Percentiles rank a stretch among this genome's conserved stretches.
These are phyloP conservation scores for Rhabdomys pumilio DNA, from an alignment of 2,797 vertebrate genomes.

Conservation along the genomic window DNA sequence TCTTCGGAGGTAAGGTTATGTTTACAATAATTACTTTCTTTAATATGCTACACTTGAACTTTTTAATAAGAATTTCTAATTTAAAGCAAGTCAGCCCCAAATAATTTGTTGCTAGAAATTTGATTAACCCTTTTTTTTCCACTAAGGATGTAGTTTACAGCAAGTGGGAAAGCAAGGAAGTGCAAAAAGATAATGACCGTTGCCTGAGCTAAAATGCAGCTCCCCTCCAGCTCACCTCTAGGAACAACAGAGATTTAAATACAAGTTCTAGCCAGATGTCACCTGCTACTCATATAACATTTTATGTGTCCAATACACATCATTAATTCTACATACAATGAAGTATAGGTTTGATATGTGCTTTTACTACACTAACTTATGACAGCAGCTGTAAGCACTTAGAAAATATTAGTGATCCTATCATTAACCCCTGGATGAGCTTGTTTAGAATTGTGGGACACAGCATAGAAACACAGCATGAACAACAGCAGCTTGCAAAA, in stretches of 20 bases:
- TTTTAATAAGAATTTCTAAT: slow-evolving; percentile 72
- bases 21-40: slow-evolving; percentile 76
- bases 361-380: slow-evolving; percentile 5
- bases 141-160: not conserved
- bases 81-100: slow-evolving; percentile 70
- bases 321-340: slow-evolving; percentile 44
- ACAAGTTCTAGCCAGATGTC: not conserved
- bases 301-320: not conserved
- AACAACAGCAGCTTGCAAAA: slow-evolving; percentile 56
- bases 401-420: slow-evolving; percentile 17
- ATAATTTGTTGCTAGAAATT: slow-evolving; percentile 69
- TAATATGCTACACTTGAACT: slow-evolving; percentile 61
- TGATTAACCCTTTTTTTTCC: slow-evolving; percentile 67
- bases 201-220: rapidly evolving
- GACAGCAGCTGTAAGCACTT: slow-evolving; percentile 55
- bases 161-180: slow-evolving; percentile 17
- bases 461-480: slow-evolving; percentile 17
- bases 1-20: slow-evolving; percentile 76
- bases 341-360: slow-evolving; percentile 5
- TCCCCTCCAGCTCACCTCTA: slow-evolving; percentile 50
- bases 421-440: slow-evolving; percentile 36
- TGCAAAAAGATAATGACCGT: slow-evolving; percentile 25
- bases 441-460: not conserved
- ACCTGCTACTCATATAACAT: not conserved
- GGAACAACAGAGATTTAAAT: slow-evolving; percentile 60